These are phyloP conservation scores for Virgularia gustaviana DNA, from an alignment of 92 coral and sea anemone species.

Conservation along the genomic window DNA sequence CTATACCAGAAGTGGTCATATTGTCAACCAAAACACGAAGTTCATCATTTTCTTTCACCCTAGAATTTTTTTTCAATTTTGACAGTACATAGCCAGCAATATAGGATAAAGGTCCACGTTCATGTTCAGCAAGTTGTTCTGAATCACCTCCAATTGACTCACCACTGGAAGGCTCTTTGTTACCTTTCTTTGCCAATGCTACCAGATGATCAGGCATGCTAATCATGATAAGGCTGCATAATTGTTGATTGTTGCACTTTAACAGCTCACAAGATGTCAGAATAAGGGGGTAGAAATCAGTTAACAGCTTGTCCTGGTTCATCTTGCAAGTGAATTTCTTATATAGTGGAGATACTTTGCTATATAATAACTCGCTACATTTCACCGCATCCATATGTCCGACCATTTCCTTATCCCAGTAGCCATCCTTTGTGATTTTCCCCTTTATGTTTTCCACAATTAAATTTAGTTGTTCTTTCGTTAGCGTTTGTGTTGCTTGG, in stretches of 20 bases:
- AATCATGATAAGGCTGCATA: slow-evolving; percentile 7
- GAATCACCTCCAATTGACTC: background rate
- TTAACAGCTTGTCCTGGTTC: background rate
- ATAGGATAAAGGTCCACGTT: slow-evolving; percentile 12
- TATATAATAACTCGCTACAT: background rate
- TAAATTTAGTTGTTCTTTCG: background rate
- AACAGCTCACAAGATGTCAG: background rate
- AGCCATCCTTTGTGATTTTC: background rate
- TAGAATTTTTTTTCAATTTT: background rate
- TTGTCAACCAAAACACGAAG: background rate
- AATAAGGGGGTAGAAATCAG: background rate
- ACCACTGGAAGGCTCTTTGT: slow-evolving; percentile 3
- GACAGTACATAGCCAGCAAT: slow-evolving; percentile 13
- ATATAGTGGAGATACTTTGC: background rate
- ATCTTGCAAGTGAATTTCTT: background rate
- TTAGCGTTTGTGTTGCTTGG: background rate
- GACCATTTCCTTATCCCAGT: background rate
- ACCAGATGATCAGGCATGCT: slow-evolving; percentile 9
- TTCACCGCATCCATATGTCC: background rate
- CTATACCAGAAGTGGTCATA: slow-evolving; percentile 10
- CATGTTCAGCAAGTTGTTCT: slow-evolving; percentile 1
- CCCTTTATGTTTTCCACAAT: background rate
- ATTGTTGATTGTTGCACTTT: background rate
- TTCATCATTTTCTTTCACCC: background rate
- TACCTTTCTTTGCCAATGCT: background rate